These are phyloP conservation scores for Actinia tenebrosa DNA, from an alignment of 64 coral and sea anemone species.

Conservation along the genomic window DNA sequence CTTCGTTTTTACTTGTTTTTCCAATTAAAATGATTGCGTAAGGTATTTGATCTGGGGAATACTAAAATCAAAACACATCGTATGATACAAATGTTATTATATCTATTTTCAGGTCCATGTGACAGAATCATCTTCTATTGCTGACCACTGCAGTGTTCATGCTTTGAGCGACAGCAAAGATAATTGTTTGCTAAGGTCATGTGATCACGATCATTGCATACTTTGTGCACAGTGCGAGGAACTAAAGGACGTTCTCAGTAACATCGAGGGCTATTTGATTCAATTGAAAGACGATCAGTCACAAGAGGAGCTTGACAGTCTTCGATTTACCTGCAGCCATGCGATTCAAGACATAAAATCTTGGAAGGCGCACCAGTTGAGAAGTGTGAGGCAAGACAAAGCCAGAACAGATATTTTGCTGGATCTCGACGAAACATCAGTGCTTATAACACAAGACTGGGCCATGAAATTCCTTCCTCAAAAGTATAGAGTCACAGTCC, in stretches of 20 bases:
- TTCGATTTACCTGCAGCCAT: background rate
- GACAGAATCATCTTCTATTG: slow-evolving; percentile 2
- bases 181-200: background rate
- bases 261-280: background rate
- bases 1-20: too few relatives aligned
- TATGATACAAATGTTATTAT: too few relatives aligned
- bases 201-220: background rate
- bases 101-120: slow-evolving; percentile 40
- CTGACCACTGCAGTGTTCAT: slow-evolving; percentile 17
- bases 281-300: slow-evolving; percentile 6
- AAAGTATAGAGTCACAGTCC: slow-evolving; percentile 2
- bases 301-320: background rate
- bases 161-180: background rate
- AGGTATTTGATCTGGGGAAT: too few relatives aligned
- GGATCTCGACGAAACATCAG: too few relatives aligned
- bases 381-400: slow-evolving; percentile 40
- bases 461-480: slow-evolving; percentile 29
- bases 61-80: too few relatives aligned
- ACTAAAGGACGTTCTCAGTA: background rate
- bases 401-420: slow-evolving; percentile 35
- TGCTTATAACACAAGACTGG: slow-evolving; percentile 32
- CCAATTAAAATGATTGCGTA: too few relatives aligned
- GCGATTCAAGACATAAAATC: slow-evolving; percentile 26
- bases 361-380: slow-evolving; percentile 40
- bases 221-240: background rate